Evolutionary conservation across 2,888 invertebrate species (phyloP), one percentile per base, ranked within the genome.

Genomic region (Mimas tiliae): DNA sequence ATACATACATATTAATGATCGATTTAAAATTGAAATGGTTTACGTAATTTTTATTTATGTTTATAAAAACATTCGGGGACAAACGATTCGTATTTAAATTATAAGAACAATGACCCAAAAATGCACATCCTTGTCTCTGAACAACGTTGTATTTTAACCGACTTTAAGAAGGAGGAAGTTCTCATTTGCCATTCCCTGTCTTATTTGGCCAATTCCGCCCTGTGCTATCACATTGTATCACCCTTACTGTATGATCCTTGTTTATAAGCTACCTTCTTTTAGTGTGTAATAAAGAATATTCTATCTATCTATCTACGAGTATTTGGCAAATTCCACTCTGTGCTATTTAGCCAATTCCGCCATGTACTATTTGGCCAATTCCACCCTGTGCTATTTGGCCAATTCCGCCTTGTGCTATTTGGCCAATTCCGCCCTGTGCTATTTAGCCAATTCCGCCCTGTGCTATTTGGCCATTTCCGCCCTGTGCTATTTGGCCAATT

Each of bases 331-430:
- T 48, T 64, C 68, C 62, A 67, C 70, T 68, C 66, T 75, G 73
- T 27, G 69, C 67, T 8, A 74, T 76, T 67, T 82, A 79, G 34
- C 70, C 64, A 38, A 74, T 77, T 65, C 65, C 63, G 48, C 69
- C 42, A n/a, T 47, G 11, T n/a, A 34, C 51, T 45, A 69, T 68
- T 52, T 72, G 68, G n/a, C 71, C 72, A 4, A 69, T 64, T 9
- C 71, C 69, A 11, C 70, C 68, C 50, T 78, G 78, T 33, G 69
- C 72, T n/a, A 19, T 8, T 67, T 71, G 73, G 14, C 79, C 78
- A 38, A 52, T 16, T 21, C 76, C 80, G 9, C 72, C 70, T 47
- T 47, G 1, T n/a, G n/a, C n/a, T n/a, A n/a, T n/a, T n/a, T n/a
- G n/a, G n/a, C n/a, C n/a, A n/a, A n/a, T n/a, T n/a, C n/a, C n/a